Percentiles rank a stretch among this genome's conserved stretches.
Evolutionary conservation across 2,797 vertebrate species (phyloP).

Genomic region (Gambusia yucatana): DNA sequence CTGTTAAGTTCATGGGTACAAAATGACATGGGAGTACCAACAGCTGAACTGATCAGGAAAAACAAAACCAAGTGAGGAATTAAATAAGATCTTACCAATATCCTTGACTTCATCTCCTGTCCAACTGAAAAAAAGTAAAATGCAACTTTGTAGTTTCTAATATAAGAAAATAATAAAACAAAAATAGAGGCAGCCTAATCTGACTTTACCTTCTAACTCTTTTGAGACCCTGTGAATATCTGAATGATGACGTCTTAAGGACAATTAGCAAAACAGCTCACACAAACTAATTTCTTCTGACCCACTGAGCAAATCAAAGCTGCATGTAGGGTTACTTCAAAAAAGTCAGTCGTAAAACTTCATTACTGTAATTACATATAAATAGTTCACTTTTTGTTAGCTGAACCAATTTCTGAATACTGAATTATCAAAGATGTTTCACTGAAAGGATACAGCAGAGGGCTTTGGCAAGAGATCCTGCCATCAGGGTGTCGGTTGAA

Average conservation of each 20-base stretch:
- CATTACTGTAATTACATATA: background rate
- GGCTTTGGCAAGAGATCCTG: conserved; percentile 94
- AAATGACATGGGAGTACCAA: background rate
- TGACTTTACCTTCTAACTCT: conserved; percentile 87
- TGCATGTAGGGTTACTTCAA: background rate
- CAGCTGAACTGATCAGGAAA: background rate
- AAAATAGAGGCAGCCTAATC: background rate
- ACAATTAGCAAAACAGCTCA: conserved; percentile 11
- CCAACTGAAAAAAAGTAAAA: conserved; percentile 78
- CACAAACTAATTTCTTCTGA: background rate
- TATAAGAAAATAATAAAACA: background rate
- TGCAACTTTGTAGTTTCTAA: background rate
- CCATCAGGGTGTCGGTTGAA: conserved; percentile 91
- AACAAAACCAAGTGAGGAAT: background rate
- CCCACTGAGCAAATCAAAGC: background rate
- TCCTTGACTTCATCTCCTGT: conserved; percentile 93
- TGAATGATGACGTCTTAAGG: conserved; percentile 64
- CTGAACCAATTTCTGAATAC: background rate
- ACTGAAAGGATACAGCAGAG: conserved; percentile 96
- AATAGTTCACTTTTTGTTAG: background rate
- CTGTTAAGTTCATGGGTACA: background rate
- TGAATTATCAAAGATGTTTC: background rate
- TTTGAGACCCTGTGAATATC: conserved; percentile 92
- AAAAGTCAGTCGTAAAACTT: background rate
- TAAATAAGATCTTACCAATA: conserved; percentile 85